These are phyloP conservation scores for Anthonomus grandis DNA, from an alignment of 1,140 invertebrate species.

Conservation along the genomic window DNA sequence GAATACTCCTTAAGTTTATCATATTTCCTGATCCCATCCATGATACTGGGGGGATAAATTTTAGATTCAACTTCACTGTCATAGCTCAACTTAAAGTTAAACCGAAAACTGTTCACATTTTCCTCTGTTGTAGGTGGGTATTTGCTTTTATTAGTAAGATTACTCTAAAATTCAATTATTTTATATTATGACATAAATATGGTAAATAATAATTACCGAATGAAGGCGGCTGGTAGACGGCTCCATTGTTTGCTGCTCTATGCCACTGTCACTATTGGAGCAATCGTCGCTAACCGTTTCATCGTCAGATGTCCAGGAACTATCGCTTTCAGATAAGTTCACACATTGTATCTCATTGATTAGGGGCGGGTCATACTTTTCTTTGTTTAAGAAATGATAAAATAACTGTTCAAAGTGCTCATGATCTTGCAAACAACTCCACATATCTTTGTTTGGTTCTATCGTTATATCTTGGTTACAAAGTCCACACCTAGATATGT, in stretches of 20 bases:
- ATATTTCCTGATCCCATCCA: conserved; percentile 16
- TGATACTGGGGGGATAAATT: conserved; percentile 23
- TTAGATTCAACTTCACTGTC: conserved; percentile 16
- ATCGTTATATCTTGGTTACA: conserved; percentile 28
- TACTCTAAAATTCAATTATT: no score
- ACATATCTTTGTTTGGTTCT: conserved; percentile 22
- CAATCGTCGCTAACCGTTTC: background rate
- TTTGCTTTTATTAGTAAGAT: background rate
- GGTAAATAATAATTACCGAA: no score
- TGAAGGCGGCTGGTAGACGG: background rate
- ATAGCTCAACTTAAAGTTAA: conserved; percentile 26
- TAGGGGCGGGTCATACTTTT: background rate
- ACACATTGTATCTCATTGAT: no score
- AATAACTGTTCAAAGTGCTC: conserved; percentile 34
- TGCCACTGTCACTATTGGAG: conserved; percentile 20
- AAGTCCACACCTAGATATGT: conserved; percentile 21
- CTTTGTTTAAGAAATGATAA: conserved; percentile 16
- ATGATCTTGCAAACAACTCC: conserved; percentile 31
- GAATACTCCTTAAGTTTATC: conserved; percentile 26
- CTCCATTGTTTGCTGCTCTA: conserved; percentile 17
- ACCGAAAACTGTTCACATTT: conserved; percentile 23
- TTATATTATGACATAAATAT: no score
- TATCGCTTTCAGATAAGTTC: conserved; percentile 6
- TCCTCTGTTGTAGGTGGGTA: conserved; percentile 2
- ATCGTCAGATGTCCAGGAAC: background rate